A percentile compares a stretch with the other conserved stretches of the same genome.
Evolutionary conservation across 2,113 vertebrate species (phyloP).

Genomic region (Terrapene triunguis): DNA sequence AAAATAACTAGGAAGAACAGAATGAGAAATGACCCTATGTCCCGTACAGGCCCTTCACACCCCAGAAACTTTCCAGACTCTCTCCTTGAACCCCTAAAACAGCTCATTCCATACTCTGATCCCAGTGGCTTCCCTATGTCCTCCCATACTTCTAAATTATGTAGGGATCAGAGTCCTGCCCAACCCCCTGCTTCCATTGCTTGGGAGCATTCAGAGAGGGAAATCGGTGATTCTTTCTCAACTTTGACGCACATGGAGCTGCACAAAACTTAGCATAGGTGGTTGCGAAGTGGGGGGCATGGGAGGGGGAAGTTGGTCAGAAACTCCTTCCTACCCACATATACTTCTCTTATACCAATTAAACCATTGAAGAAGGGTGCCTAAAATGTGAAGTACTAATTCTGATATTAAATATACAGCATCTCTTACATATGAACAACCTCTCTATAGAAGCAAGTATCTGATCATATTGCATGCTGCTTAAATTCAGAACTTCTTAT

Average conservation of each 20-base stretch:
- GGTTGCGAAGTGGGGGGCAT: neutral
- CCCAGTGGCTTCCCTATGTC: neutral
- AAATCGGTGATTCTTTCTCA: neutral
- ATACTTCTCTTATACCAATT: neutral
- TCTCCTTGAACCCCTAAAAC: neutral
- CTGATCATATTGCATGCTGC: neutral
- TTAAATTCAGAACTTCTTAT: rapidly evolving
- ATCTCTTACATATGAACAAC: neutral
- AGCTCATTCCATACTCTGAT: neutral
- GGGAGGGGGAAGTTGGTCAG: neutral
- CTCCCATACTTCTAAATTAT: neutral
- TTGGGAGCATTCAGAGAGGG: neutral
- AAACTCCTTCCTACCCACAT: neutral
- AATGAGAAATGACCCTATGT: neutral
- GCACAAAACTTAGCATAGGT: rapidly evolving
- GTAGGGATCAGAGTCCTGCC: neutral
- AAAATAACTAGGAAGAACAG: neutral
- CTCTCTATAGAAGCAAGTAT: neutral
- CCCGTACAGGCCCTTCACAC: neutral
- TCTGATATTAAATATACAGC: rapidly evolving
- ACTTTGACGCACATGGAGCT: rapidly evolving
- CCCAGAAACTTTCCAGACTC: neutral
- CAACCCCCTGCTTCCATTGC: neutral
- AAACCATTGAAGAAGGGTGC: neutral
- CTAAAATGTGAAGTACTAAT: neutral